Evolutionary conservation across 1,140 invertebrate species (phyloP).

Genomic region (Heliconius nattereri): DNA sequence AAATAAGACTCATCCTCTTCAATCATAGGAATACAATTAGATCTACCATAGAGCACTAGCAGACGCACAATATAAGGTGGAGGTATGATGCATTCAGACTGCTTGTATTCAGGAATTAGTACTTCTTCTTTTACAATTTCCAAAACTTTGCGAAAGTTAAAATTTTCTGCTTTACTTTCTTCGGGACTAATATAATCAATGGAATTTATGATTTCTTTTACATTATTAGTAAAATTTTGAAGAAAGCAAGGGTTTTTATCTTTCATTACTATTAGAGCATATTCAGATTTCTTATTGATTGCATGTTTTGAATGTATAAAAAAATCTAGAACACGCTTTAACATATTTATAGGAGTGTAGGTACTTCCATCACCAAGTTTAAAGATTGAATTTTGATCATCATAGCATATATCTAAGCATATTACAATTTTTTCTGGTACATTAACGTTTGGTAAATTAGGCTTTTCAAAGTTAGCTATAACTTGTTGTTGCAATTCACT

Average conservation of each 20-base stretch:
- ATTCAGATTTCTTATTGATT: constrained; percentile 85
- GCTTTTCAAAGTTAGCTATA: constrained; percentile 67
- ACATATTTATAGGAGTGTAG: constrained; percentile 83
- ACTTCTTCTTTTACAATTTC: constrained; percentile 80
- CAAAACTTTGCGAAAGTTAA: constrained; percentile 83
- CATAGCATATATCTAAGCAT: constrained; percentile 85
- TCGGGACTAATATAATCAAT: constrained; percentile 82
- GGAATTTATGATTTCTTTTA: constrained; percentile 81
- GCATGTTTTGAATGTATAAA: constrained; percentile 85
- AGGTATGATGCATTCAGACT: constrained; percentile 72
- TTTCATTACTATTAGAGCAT: constrained; percentile 84
- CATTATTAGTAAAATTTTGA: constrained; percentile 84
- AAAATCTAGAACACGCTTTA: constrained; percentile 84
- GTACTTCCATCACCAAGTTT: constrained; percentile 82
- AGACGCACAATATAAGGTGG: constrained; percentile 84
- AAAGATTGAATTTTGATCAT: constrained; percentile 81
- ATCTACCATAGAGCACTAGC: constrained; percentile 85
- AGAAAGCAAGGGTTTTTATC: constrained; percentile 82
- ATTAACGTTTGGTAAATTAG: constrained; percentile 81
- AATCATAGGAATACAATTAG: constrained; percentile 83
- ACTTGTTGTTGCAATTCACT: constrained; percentile 60
- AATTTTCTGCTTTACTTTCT: constrained; percentile 78
- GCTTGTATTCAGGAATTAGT: constrained; percentile 75
- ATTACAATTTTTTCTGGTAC: constrained; percentile 85
- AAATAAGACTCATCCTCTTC: constrained; percentile 73